Base-by-base conservation (phyloP, 2,888 invertebrate genomes). In the Leptarthrus brevirostris region DNA sequence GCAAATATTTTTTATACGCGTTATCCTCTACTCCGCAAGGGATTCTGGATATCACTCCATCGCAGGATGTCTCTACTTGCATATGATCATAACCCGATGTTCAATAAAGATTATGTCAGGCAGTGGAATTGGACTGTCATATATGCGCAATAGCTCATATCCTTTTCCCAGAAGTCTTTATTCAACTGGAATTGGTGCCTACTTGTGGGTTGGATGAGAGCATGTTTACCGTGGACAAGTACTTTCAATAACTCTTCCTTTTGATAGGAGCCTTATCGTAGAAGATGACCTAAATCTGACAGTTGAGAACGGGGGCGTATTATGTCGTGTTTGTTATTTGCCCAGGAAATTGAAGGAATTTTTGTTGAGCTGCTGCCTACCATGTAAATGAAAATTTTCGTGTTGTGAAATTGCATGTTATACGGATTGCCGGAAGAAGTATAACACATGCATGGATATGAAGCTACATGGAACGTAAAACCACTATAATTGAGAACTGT, bases 171-270 rank as follows among this genome's bases (percentile, higher is more conserved):
- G 36, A 20, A 20, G 61, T n/a, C 22, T n/a, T 36, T 22, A 61
- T 22, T 22, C 40, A 44, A 18, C 56, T 10, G n/a, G 14, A 30
- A n/a, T n/a, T n/a, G n/a, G n/a, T n/a, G n/a, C 16, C 56, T 22
- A 61, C 18, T 34, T 40, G 40, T 34, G 56, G 36, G 40, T n/a
- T 18, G 61, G 20, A 26, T 40, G 26, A 61, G 61, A 61, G 26
- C 44, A 61, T 61, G 61, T 61, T 61, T 61, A 61, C 61, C 44
- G 61, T 20, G 61, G 61, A 61, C 61, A 61, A 61, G 61, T 61
- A 61, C 40, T 44, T 61, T 61, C 61, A 61, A 61, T 61, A 61
- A 61, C 40, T 61, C 40, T 61, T 40, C 61, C 24, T 3, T 40
- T 61, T 56, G 56, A 61, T 61, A 40, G 22, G 2, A 34, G 40